Conservation (phyloP, 2,113 vertebrate species). For the Cairina moschata region DNA sequence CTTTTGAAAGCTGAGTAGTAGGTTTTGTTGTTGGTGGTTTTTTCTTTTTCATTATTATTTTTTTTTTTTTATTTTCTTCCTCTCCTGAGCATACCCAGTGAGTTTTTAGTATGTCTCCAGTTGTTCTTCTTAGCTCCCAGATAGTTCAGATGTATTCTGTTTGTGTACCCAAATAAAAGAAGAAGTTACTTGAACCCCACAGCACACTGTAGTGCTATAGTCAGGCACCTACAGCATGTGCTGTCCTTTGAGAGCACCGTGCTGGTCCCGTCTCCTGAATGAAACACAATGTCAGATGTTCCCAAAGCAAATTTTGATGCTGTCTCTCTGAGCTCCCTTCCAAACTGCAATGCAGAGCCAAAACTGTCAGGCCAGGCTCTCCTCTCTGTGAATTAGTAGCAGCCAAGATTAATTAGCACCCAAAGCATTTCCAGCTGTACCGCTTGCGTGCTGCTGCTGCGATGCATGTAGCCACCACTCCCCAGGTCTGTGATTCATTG, state of each 20-base stretch:
- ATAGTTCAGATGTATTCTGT: neutral
- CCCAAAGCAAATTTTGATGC: neutral
- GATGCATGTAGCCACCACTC: constrained; percentile 62
- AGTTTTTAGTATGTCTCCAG: neutral
- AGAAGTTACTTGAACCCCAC: neutral
- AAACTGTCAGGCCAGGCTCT: constrained; percentile 15
- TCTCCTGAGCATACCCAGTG: neutral
- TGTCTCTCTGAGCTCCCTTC: neutral
- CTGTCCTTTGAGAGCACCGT: neutral
- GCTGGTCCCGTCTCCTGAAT: neutral
- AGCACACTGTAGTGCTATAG: neutral
- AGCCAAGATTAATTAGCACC: constrained; percentile 77
- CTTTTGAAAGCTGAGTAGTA: neutral
- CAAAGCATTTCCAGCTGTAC: constrained; percentile 18
- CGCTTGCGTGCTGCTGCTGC: neutral
- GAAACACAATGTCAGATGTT: neutral
- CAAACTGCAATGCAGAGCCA: neutral
- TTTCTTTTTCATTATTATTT: no score
- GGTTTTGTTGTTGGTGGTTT: no score
- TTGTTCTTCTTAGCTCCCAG: neutral
- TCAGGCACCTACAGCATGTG: fast-evolving
- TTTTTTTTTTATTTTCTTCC: neutral
- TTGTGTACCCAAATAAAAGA: neutral
- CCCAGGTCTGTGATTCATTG: constrained; percentile 78
- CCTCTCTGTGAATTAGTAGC: constrained; percentile 60